Evolutionary conservation across 2,797 vertebrate genomes (phyloP), one percentile per base, ranked within the genome.

Genomic region (Sphenodon punctatus): DNA sequence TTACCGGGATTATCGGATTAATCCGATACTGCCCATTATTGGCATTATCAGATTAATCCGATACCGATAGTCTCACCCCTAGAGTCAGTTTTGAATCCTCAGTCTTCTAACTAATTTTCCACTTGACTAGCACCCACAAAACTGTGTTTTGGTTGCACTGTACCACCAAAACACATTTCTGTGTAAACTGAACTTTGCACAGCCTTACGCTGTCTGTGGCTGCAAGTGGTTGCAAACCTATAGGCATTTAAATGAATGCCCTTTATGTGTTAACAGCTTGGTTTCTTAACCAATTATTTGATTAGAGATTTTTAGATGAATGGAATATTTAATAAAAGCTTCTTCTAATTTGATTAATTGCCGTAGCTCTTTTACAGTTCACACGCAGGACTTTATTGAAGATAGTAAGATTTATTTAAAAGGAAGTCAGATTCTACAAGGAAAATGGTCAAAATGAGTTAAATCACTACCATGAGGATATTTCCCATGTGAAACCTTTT

Each of bases 271-370:
- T 5, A 46, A 4, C 9, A 43, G 10, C 60, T 53, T 14, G 11
- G 23, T 72, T 45, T 82, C 53, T 46, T 1, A 78, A 38, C 39
- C 36, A 78, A 39, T 10, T 78, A 23, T 27, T 78, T 68, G 22
- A 67, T n/a, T 60, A 71, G 70, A 4, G 5, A 74, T 53, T 89
- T 86, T 78, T 56, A 84, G 39, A 68, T 38, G 0, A 87, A 72
- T 14, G 0, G 36, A 81, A 75, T 76, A 59, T 6, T 25, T 49
- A n/a, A 34, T 53, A 59, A 46, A 49, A 42, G 2, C 70, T 76
- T 58, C 61, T 82, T 75, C 75, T 59, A 4, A 46, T 66, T 78
- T 82, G 45, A 78, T 82, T 51, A 78, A 58, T 22, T 67, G 42
- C 5, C 16, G 70, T 0, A 36, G 0, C 61, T 67, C 64, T 63